These are phyloP conservation scores for Vombatus ursinus DNA, from an alignment of 2,113 vertebrate genomes.

Conservation along the genomic window DNA sequence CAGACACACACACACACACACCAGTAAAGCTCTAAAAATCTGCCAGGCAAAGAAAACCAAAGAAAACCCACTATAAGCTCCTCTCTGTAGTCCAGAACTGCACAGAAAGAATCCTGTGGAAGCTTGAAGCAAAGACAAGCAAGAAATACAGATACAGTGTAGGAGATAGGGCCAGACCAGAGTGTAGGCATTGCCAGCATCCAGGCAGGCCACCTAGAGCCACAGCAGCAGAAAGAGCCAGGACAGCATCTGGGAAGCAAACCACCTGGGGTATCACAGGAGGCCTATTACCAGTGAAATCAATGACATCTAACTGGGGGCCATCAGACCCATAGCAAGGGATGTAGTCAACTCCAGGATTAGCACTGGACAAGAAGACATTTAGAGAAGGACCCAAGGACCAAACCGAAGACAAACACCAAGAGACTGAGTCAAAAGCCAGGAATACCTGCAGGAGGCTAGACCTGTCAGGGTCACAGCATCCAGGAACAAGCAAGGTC, in stretches of 20 bases:
- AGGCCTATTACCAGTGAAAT: neutral
- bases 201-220: neutral
- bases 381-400: neutral
- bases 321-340: neutral
- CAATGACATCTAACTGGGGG: neutral
- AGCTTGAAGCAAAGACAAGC: neutral
- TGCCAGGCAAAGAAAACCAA: neutral
- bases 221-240: neutral
- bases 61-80: neutral
- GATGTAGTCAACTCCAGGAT: neutral
- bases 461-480: neutral
- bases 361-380: neutral
- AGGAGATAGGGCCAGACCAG: neutral
- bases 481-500: neutral
- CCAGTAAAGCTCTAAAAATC: neutral
- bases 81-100: neutral
- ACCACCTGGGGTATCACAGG: neutral
- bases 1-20: no score
- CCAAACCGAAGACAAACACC: neutral
- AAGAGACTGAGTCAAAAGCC: neutral
- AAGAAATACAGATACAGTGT: neutral
- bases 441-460: neutral
- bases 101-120: neutral
- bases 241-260: neutral
- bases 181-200: neutral